Evolutionary conservation across 1,140 invertebrate genomes (phyloP), one percentile per base, ranked within the genome.

Genomic region (Drosophila nebulosa): DNA sequence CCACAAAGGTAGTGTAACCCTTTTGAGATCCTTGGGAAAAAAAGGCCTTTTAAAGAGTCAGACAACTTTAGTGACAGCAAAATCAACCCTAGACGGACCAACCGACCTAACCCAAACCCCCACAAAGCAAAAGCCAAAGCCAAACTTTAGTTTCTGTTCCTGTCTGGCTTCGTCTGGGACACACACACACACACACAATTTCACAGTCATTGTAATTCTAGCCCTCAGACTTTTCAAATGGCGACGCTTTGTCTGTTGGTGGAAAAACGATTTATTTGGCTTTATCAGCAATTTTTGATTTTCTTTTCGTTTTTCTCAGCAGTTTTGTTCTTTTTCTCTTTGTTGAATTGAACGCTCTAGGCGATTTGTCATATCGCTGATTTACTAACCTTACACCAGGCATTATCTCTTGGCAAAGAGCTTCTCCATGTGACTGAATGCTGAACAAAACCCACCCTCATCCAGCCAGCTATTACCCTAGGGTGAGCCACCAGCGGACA

Each of bases 331-430:
- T 24, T 26, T 53, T 27, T 14, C 6, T 16, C 21, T 32, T 21
- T 27, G 22, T 18, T 69, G 53, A 64, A 64, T 63, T 76, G 69
- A 50, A 26, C 63, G 57, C 59, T 67, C 50, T 53, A 60, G 39
- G 58, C 62, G 71, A 85, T 81, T 85, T 86, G 78, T 85, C 81
- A 85, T 85, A 85, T 85, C 81, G 83, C 70, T 81, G 81, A 81
- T 81, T 81, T 86, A 83, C 83, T 88, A 86, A 86, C 83, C 74
- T 79, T 72, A 72, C 71, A 75, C 75, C 65, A 81, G 59, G 53
- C 70, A 72, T 86, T 88, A 88, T 88, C 83, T 86, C 73, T 69
- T 76, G 71, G 71, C 51, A 53, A 30, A 64, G 30, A 39, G 18
- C 56, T 36, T n/a, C n/a, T n/a, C n/a, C n/a, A n/a, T 36, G 35